phyloP scores from a whole-genome alignment of 2,888 invertebrate species.

The Palloptera scutellata region DNA sequence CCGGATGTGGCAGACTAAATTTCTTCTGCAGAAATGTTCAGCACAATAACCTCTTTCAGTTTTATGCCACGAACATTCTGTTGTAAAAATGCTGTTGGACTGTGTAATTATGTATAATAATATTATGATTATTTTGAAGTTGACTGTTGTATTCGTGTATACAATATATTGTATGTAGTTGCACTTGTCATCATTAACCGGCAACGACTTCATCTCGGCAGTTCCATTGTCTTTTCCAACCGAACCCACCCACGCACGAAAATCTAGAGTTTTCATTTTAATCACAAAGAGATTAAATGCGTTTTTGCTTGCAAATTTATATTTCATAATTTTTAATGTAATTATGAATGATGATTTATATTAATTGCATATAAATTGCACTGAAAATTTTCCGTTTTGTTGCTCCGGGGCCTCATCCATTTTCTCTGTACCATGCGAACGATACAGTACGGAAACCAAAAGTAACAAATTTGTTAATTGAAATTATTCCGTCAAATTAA shows the following conservation, averaged over 20 bases:
- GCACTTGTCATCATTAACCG: neutral
- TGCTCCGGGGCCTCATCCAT: too few relatives aligned
- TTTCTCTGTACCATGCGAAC: too few relatives aligned
- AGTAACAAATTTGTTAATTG: constrained; percentile 33
- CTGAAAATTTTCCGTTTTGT: too few relatives aligned
- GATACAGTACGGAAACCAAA: constrained; percentile 20
- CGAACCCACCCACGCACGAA: neutral
- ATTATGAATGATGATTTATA: constrained; percentile 34
- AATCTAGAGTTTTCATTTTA: neutral
- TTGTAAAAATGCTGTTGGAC: too few relatives aligned
- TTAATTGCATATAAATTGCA: constrained; percentile 32
- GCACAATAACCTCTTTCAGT: too few relatives aligned
- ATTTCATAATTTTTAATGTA: constrained; percentile 32
- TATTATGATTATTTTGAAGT: constrained; percentile 16
- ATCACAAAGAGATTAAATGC: neutral
- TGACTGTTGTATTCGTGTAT: neutral
- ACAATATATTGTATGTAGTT: neutral
- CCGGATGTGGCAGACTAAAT: too few relatives aligned
- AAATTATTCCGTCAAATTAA: constrained; percentile 31
- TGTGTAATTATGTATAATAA: neutral
- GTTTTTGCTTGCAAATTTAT: too few relatives aligned
- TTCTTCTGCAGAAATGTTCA: neutral
- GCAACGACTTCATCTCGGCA: too few relatives aligned
- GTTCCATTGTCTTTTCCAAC: neutral
- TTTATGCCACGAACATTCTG: neutral